Conservation (phyloP, 2,113 vertebrate genomes). For the Larimichthys polyactis region DNA sequence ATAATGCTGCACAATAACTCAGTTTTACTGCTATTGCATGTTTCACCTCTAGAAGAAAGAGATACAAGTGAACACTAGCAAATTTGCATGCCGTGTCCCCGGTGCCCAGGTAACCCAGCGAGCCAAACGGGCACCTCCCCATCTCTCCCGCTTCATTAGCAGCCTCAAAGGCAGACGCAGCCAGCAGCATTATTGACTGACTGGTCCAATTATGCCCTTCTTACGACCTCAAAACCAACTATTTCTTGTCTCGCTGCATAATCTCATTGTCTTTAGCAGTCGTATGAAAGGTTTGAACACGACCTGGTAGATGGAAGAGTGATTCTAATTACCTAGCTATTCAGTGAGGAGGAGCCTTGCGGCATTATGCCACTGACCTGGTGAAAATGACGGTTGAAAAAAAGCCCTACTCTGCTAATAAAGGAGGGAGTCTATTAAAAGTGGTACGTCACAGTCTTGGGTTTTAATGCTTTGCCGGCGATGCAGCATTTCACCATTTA, state of each 20-base stretch:
- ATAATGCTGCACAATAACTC: slow-evolving; percentile 62
- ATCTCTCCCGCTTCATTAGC: slow-evolving; percentile 70
- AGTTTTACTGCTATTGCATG: slow-evolving; percentile 48
- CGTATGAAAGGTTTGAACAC: slow-evolving; percentile 57
- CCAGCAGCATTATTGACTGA: slow-evolving; percentile 68
- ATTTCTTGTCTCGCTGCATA: slow-evolving; percentile 66
- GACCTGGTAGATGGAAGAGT: slow-evolving; percentile 52
- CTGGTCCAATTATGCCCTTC: slow-evolving; percentile 68
- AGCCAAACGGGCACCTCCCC: slow-evolving; percentile 48
- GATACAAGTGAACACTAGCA: slow-evolving; percentile 19
- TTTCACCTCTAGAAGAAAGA: slow-evolving; percentile 49
- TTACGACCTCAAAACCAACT: slow-evolving; percentile 69
- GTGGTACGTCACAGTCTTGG: background rate
- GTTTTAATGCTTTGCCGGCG: slow-evolving; percentile 34
- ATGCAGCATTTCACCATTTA: background rate
- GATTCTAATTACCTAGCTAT: slow-evolving; percentile 63
- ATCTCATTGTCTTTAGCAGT: slow-evolving; percentile 61
- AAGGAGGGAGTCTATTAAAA: slow-evolving; percentile 46
- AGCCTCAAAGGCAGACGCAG: slow-evolving; percentile 66
- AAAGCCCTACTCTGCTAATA: slow-evolving; percentile 36
- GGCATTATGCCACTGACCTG: slow-evolving; percentile 46
- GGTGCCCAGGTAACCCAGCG: slow-evolving; percentile 58
- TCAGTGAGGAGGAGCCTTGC: slow-evolving; percentile 40
- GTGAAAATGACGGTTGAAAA: slow-evolving; percentile 57
- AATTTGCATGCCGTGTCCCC: slow-evolving; percentile 40